phyloP scores from a whole-genome alignment of 2,113 vertebrate species.

The Prolemur simus region DNA sequence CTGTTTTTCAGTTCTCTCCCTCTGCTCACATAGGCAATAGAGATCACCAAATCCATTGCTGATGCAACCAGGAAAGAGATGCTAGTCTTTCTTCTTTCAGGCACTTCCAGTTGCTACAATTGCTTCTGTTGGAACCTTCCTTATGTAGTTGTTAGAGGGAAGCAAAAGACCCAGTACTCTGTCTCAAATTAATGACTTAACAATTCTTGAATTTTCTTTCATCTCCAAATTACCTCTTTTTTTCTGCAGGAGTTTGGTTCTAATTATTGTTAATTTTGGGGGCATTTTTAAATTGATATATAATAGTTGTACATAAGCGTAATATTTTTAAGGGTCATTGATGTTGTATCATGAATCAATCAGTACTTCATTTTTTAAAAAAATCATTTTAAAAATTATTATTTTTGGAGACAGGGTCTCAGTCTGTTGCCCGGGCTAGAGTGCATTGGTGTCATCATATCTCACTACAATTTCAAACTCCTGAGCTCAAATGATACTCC shows the following conservation, averaged over 20 bases:
- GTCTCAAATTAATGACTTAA: not conserved
- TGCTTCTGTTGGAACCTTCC: not conserved
- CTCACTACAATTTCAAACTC: no score
- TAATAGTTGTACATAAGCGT: not conserved
- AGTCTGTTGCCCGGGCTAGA: no score
- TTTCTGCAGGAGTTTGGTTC: not conserved
- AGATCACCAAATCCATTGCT: not conserved
- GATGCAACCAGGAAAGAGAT: not conserved
- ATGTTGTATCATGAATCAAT: not conserved
- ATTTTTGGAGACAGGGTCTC: no score
- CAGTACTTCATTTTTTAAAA: not conserved
- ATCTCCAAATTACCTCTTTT: not conserved
- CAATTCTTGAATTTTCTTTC: not conserved
- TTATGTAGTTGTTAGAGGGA: not conserved
- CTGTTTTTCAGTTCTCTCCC: not conserved
- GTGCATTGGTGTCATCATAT: no score
- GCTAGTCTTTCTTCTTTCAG: not conserved
- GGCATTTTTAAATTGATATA: not conserved
- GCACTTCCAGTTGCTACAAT: not conserved
- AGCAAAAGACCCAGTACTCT: not conserved
- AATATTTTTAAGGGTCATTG: constrained; percentile 7
- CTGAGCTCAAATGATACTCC: no score
- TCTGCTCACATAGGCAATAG: not conserved
- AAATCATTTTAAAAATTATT: no score
- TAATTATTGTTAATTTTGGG: not conserved